Evolutionary conservation across 2,888 invertebrate species (phyloP), one percentile per base, ranked within the genome.

Genomic region (Aspidiotus destructor): DNA sequence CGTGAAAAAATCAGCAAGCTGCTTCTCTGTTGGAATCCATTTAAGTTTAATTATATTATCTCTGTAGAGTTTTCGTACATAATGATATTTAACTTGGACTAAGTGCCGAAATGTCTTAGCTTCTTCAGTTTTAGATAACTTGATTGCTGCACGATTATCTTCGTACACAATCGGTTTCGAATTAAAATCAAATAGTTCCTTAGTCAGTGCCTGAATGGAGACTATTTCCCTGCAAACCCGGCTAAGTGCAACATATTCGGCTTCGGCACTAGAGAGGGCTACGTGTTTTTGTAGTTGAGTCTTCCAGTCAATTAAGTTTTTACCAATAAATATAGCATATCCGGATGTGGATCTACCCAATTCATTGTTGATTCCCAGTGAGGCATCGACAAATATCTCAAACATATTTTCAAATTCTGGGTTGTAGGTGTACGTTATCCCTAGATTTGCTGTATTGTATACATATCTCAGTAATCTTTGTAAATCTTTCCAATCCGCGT

Each of bases 71-170:
- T 10, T 7, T 8, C 28, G 40, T 9, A 60, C 10, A 16, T 60
- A 60, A 9, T 60, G 16, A 60, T 60, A 60, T 8, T 40, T 60
- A 10, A 60, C 16, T n/a, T 60, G 16, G 10, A 60, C 60, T 10
- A 60, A n/a, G 40, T 60, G 60, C 40, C 40, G 16, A 10, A 60
- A n/a, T n/a, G 60, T 10, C 40, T 60, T 60, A 8, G 60, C 10
- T 8, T 28, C 28, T 10, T 28, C 60, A 60, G 40, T 8, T 40
- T 28, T 60, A 9, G 40, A 17, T 17, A 40, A 17, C 10, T 8
- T 10, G 10, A 60, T 60, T 8, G 16, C 40, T 40, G 40, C 60
- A 28, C 8, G 15, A 40, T 60, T 60, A 60, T 60, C 60, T 60
- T 60, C 60, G 40, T 10, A 60, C 8, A 28, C 9, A 9, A 60